Conservation (phyloP, 2,888 invertebrate species). For the Euzophera pinguis region DNA sequence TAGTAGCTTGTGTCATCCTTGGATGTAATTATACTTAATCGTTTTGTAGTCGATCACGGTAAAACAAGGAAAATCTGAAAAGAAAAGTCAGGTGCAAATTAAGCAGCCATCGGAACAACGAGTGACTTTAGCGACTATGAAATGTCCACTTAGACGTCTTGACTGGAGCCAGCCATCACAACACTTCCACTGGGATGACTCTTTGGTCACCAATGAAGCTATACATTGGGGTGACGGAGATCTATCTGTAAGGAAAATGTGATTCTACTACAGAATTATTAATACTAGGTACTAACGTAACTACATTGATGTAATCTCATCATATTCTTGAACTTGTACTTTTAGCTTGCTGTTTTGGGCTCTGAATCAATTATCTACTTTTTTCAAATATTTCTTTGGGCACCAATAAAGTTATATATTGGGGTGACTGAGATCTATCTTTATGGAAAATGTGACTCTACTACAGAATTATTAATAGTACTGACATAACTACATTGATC, state of each 20-base stretch:
- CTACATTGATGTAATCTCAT: too few species aligned
- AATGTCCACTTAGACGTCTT: conserved; percentile 58
- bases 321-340: too few species aligned
- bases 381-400: too few species aligned
- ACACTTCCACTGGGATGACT: conserved; percentile 79
- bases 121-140: conserved; percentile 66
- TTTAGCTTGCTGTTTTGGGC: too few species aligned
- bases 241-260: conserved; percentile 54
- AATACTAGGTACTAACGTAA: too few species aligned
- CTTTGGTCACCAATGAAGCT: conserved; percentile 59
- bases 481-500: too few species aligned
- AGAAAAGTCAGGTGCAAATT: conserved; percentile 40
- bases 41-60: conserved; percentile 28
- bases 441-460: too few species aligned
- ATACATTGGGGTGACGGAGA: conserved; percentile 68
- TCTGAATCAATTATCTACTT: too few species aligned
- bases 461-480: too few species aligned
- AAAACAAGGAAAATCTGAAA: conserved; percentile 44
- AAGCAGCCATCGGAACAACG: conserved; percentile 42
- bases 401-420: conserved; percentile 58
- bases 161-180: conserved; percentile 78
- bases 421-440: conserved; percentile 67
- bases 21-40: too few species aligned
- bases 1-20: too few species aligned
- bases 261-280: too few species aligned